Evolutionary conservation across 2,113 vertebrate species (phyloP), one percentile per base, ranked within the genome.

Genomic region (Pterocles gutturalis): DNA sequence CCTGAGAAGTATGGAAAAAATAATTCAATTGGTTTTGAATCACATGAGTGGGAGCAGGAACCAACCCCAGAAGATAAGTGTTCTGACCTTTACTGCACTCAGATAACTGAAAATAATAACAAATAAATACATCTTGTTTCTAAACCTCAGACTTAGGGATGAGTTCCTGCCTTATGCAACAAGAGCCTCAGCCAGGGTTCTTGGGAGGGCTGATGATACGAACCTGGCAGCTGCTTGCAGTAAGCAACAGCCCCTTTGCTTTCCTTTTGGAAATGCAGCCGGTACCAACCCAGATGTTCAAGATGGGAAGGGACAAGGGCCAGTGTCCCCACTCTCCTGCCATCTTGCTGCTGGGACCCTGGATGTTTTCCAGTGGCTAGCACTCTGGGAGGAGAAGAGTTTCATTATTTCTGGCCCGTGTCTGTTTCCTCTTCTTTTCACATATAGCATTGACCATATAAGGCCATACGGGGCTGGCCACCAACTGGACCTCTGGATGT

Each of bases 61-160:
- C 83, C 83, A 92, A 36, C 64, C 64, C 86, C 72, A 93, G 83
- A 92, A 95, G 89, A 60, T 96, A 97, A 97, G 91, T 91, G 97
- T 94, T 90, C 80, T 97, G 92, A 96, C 95, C 94, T 95, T 97
- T 92, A 92, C 83, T 0, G 48, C 45, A 46, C 83, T 91, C 83
- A 69, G 90, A 72, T 93, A 95, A 82, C 83, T 87, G 94, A 96
- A 96, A 96, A 94, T 95, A 95, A 95, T 93, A 95, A 87, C 77
- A 95, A 95, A 96, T 90, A 96, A 93, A 92, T 95, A 21, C 25
- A 19, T 89, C 76, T 96, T 79, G 29, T 91, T 95, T 95, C 77
- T 95, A 84, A 92, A 95, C 83, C 51, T 92, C 64, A 69, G 53
- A 25, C 65, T 76, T 87, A 46, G 45, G 80, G 62, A 67, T 91